Percentiles rank a stretch among this genome's conserved stretches.
Evolutionary conservation across 2,113 vertebrate species (phyloP).

Genomic region (Naja naja): DNA sequence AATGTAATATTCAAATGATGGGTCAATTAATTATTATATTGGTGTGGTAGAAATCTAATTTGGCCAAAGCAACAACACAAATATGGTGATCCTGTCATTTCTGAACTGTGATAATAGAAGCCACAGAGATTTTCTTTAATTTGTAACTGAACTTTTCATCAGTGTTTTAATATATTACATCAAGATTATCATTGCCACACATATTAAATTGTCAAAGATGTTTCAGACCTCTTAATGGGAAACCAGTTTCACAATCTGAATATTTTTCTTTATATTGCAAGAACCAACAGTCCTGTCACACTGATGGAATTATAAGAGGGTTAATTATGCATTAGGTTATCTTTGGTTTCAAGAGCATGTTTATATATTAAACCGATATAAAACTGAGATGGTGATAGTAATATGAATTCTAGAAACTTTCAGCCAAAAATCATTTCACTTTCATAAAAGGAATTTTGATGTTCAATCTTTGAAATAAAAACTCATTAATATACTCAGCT

Average conservation of each 20-base stretch:
- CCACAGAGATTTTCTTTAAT: not conserved
- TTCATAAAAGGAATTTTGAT: slow-evolving; percentile 58
- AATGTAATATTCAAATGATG: not conserved
- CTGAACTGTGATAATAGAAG: not conserved
- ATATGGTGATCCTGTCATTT: not conserved
- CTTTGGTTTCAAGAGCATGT: slow-evolving; percentile 47
- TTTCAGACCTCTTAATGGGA: slow-evolving; percentile 11
- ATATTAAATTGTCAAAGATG: not conserved
- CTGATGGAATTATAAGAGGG: not conserved
- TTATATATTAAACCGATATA: slow-evolving; percentile 36
- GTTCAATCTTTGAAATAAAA: slow-evolving; percentile 58
- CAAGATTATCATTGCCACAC: not conserved
- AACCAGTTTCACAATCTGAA: not conserved
- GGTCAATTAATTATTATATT: not conserved
- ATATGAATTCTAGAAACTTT: slow-evolving; percentile 44
- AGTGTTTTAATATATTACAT: not conserved
- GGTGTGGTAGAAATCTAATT: not conserved
- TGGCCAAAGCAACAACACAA: not conserved
- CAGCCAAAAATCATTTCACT: slow-evolving; percentile 35
- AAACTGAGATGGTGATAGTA: slow-evolving; percentile 23
- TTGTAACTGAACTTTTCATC: not conserved
- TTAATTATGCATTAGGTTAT: slow-evolving; percentile 40
- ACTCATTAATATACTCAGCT: slow-evolving; percentile 22
- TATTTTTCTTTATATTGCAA: not conserved
- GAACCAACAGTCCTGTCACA: not conserved